Percentiles rank a stretch among this genome's conserved stretches.
Conservation (phyloP, 2,797 vertebrate species). For the Phalanger gymnotis region DNA sequence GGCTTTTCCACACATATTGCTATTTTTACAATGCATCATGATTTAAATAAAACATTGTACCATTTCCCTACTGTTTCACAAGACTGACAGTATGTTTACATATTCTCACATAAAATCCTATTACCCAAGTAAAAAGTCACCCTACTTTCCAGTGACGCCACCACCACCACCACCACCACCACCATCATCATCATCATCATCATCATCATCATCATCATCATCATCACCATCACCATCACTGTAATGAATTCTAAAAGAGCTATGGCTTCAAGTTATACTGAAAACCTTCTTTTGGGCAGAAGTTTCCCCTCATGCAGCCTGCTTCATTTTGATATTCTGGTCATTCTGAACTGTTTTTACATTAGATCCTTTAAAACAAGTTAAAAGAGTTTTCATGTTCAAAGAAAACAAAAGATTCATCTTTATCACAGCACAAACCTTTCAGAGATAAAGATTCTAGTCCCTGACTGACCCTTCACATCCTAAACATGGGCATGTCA, state of each 20-base stretch:
- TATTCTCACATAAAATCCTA: conserved; percentile 2
- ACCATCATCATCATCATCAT: not conserved
- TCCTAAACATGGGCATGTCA: not conserved
- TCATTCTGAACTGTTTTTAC: not conserved
- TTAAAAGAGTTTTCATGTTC: conserved; percentile 25
- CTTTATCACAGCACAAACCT: not conserved
- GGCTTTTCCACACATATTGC: conserved; percentile 23
- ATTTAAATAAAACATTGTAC: conserved; percentile 24
- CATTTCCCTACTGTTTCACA: conserved; percentile 50
- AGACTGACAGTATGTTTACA: conserved; percentile 3
- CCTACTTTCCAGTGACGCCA: not conserved
- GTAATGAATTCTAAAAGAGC: conserved; percentile 51
- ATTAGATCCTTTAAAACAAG: not conserved
- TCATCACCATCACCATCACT: not conserved
- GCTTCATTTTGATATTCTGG: not conserved
- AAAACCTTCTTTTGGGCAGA: not conserved
- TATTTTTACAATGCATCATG: not conserved
- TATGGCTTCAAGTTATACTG: not conserved
- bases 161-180: no score
- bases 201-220: not conserved
- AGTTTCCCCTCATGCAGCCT: not conserved
- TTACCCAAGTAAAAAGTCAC: conserved; percentile 52
- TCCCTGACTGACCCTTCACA: not conserved
- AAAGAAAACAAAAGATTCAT: conserved; percentile 3
- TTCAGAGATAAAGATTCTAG: conserved; percentile 43